Percentiles rank a stretch among this genome's conserved stretches.
phyloP scores from a whole-genome alignment of 1,140 invertebrate genomes.

The Cydia fagiglandana region DNA sequence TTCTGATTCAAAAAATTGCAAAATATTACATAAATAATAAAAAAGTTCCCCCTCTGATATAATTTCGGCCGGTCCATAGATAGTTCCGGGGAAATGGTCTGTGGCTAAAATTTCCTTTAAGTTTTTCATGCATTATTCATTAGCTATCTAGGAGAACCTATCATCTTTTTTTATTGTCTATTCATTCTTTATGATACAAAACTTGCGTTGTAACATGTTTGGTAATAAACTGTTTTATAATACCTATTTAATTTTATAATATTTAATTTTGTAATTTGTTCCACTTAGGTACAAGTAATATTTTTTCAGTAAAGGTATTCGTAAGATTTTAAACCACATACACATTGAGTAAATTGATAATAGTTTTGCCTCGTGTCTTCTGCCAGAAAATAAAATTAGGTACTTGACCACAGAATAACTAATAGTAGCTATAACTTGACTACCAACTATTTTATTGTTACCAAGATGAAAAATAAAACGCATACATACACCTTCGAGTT shows the following conservation, averaged over 20 bases:
- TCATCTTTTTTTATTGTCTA: conserved; percentile 13
- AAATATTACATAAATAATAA: conserved; percentile 78
- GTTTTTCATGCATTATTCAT: conserved; percentile 68
- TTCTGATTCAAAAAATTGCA: conserved; percentile 75
- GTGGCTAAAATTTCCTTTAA: conserved; percentile 51
- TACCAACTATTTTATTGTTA: no score
- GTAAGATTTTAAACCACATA: no score
- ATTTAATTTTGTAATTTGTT: neutral
- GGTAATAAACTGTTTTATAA: neutral
- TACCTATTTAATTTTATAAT: no score
- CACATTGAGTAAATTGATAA: no score
- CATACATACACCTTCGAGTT: conserved; percentile 25
- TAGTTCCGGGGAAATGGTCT: conserved; percentile 72
- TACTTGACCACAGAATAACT: no score
- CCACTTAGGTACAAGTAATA: no score
- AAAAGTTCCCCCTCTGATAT: conserved; percentile 60
- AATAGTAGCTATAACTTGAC: no score
- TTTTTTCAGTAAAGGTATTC: no score
- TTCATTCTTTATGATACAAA: conserved; percentile 20
- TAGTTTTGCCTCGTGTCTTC: no score
- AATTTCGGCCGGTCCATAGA: conserved; percentile 66
- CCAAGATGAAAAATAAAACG: neutral
- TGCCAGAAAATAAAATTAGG: no score
- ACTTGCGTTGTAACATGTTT: neutral
- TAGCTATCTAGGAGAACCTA: conserved; percentile 7